Evolutionary conservation across 2,888 invertebrate species (phyloP), one percentile per base, ranked within the genome.

Genomic region (Poecilobothrus nobilitatus): DNA sequence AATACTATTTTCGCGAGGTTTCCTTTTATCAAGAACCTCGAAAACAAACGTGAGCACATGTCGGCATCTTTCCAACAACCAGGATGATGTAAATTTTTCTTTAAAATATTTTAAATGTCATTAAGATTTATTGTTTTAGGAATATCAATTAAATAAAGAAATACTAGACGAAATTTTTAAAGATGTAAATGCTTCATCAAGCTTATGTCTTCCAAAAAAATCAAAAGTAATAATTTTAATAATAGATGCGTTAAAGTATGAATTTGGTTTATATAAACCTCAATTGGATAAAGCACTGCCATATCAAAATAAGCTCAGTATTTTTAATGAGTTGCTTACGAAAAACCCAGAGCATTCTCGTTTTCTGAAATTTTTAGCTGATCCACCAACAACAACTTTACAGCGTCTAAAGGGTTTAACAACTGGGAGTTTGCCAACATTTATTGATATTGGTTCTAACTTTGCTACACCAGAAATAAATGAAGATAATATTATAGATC

Each of bases 311-410:
- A 91, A 92, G 76, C 77, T 96, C 73, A 87, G 89, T 12, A 83
- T 90, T 20, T 85, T 96, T 69, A 81, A 85, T 68, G 84, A 89
- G 70, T 80, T 89, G 5, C 74, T 91, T 33, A 80, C 83, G 15
- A 82, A 83, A 41, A 79, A 85, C 73, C 91, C 93, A 1, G 83
- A 87, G 0, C 84, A 87, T 68, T 81, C 89, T 1, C 85, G 90
- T 65, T 78, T 94, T 1, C 91, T 89, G 79, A 89, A 89, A 73
- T 96, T 97, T 76, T 86, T 94, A 74, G 98, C 98, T 2, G 98
- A 99, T 83, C 96, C 99, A 21, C 99, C 99, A 0, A 99, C 99
- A 0, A 98, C 98, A 0, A 99, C 99, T 1, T 85, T 97, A 82
- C 99, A 99, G 80, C 86, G 98, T 67, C 83, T 99, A 1, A 97